Conservation (phyloP, 2,797 vertebrate genomes). For the Acrossocheilus wenchowensis region DNA sequence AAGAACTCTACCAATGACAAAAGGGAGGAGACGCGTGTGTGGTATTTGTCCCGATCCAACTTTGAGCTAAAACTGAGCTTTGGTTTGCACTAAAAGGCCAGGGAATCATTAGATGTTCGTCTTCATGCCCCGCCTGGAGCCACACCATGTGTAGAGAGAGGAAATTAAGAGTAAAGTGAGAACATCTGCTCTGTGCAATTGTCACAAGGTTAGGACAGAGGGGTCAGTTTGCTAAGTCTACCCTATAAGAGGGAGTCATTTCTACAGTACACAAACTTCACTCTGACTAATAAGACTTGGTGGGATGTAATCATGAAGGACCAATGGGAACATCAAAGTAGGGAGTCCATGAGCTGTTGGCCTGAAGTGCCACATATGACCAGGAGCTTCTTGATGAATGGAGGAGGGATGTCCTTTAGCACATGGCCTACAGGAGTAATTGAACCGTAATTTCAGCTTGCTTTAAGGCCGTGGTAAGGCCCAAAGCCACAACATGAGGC, state of each 20-base stretch:
- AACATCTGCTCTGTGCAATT: conserved; percentile 51
- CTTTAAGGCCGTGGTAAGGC: conserved; percentile 74
- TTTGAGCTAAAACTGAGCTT: conserved; percentile 5
- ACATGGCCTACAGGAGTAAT: conserved; percentile 65
- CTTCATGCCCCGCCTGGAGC: conserved; percentile 21
- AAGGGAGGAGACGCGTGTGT: not conserved
- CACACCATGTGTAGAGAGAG: conserved; percentile 18
- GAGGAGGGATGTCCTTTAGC: conserved; percentile 63
- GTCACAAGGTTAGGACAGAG: conserved; percentile 54
- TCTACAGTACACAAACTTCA: not conserved
- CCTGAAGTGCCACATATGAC: conserved; percentile 48
- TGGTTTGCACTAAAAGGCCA: not conserved
- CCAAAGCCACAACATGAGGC: conserved; percentile 77
- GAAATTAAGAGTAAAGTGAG: conserved; percentile 48
- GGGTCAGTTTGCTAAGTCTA: conserved; percentile 48
- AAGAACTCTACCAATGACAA: conserved; percentile 13
- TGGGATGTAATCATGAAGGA: conserved; percentile 52
- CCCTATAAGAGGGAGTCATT: not conserved
- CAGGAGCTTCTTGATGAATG: conserved; percentile 58
- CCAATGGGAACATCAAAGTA: not conserved
- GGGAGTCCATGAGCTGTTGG: conserved; percentile 19
- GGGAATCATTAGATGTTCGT: conserved; percentile 3
- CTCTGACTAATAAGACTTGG: conserved; percentile 30
- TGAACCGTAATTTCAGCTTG: conserved; percentile 78
- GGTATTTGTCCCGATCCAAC: conserved; percentile 6